Evolutionary conservation across 2,113 vertebrate species (phyloP), one percentile per base, ranked within the genome.

Genomic region (Progne subis): DNA sequence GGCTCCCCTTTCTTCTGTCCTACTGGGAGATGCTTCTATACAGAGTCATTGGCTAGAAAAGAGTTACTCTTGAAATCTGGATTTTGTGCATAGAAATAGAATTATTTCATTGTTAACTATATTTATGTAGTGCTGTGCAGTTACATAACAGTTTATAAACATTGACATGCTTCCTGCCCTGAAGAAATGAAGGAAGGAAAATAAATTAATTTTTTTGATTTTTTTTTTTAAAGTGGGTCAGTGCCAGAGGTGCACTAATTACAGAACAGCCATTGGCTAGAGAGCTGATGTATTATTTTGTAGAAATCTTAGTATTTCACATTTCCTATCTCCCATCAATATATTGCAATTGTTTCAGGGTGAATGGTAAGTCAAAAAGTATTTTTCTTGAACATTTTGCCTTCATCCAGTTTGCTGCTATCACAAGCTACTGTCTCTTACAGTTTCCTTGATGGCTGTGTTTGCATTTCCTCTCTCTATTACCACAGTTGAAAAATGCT

Each of bases 231-330:
- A 94, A 96, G 71, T 95, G 76, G 88, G 91, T 96, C 90, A 94
- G 31, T 80, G 95, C 95, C 91, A 76, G 43, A 88, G 84, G 91
- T 91, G 8, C 68, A 56, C 59, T 96, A 95, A 96, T 97, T 96
- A 89, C 56, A 88, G 71, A 90, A 75, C 39, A 88, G 68, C 90
- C 83, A 63, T 14, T 86, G 83, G 82, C 37, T 56, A 88, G 18
- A 55, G 17, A 63, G 19, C 3, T 64, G 68, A 85, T 80, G 52
- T 65, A 64, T 68, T 79, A 50, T 77, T 91, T 81, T 76, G 34
- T 61, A 84, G 86, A 82, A 88, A 68, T 92, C 57, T 94, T 43
- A 31, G 72, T 34, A 43, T 92, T 68, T 93, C 56, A 56, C 7
- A 9, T 96, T 91, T 86, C 47, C 67, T 60, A 64, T 92, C 68